Evolutionary conservation across 2,113 vertebrate genomes (phyloP).

Genomic region (Canis aureus): DNA sequence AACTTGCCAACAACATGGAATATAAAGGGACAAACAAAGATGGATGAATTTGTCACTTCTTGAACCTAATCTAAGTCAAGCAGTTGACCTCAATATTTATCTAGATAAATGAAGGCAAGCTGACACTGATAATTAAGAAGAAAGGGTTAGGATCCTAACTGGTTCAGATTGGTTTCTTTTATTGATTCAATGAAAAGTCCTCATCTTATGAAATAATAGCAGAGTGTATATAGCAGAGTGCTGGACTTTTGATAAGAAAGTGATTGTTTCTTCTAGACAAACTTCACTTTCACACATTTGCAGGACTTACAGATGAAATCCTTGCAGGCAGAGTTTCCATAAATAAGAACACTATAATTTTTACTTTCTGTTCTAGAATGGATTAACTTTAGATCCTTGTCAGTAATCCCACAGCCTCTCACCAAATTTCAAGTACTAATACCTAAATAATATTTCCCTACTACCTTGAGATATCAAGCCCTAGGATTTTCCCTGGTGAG

Average conservation of each 20-base stretch:
- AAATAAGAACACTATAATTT: not conserved
- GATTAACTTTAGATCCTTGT: not conserved
- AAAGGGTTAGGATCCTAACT: not conserved
- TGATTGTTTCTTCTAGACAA: not conserved
- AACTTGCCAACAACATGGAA: not conserved
- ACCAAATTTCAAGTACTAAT: not conserved
- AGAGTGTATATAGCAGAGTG: not conserved
- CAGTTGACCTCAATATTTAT: not conserved
- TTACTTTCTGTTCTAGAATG: not conserved
- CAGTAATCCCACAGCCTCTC: not conserved
- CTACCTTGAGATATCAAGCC: not conserved
- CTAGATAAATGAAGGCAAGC: not conserved
- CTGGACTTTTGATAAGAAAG: not conserved
- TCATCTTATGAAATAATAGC: not conserved
- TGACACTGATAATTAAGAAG: not conserved
- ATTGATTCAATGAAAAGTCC: not conserved
- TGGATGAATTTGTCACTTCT: not conserved
- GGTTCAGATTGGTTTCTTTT: not conserved
- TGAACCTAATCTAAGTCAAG: not conserved
- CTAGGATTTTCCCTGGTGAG: not conserved
- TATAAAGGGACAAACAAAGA: not conserved
- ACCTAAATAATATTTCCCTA: not conserved
- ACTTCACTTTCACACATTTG: not conserved
- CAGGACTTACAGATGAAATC: not conserved
- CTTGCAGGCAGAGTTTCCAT: conserved; percentile 13